Percentiles rank a stretch among this genome's conserved stretches.
These are phyloP conservation scores for Chionis minor DNA, from an alignment of 2,113 vertebrate genomes.

Conservation along the genomic window DNA sequence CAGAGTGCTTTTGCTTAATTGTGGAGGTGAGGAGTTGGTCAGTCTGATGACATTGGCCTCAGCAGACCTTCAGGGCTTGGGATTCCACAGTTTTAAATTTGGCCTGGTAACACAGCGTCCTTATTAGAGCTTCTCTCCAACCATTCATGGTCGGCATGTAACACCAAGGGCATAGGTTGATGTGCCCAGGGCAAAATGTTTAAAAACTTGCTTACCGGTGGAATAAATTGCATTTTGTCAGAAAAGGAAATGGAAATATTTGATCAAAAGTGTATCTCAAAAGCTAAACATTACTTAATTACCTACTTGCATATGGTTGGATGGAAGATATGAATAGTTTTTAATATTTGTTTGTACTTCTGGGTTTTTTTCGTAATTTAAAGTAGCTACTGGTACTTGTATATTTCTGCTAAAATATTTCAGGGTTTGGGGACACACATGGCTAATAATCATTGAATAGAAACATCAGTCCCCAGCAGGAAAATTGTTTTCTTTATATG, in stretches of 20 bases:
- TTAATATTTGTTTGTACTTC: background rate
- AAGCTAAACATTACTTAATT: background rate
- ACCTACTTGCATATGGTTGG: background rate
- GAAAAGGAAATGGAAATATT: background rate
- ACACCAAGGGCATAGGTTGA: background rate
- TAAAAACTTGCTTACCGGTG: background rate
- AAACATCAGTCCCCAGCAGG: background rate
- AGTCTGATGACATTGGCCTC: background rate
- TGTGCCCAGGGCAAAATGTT: background rate
- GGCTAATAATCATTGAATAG: background rate
- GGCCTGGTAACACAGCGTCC: background rate
- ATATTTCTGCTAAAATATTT: background rate
- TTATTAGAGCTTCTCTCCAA: background rate
- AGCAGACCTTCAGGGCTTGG: background rate
- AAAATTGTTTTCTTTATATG: background rate
- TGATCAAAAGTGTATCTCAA: background rate
- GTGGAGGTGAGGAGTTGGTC: background rate
- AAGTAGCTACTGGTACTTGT: background rate
- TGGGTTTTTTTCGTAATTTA: background rate
- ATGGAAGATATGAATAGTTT: background rate
- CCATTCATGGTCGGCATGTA: background rate
- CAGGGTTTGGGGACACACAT: rapidly evolving
- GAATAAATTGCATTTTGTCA: background rate
- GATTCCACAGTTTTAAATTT: rapidly evolving
- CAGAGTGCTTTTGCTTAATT: rapidly evolving